Conservation (phyloP, 2,888 invertebrate species). For the Leptarthrus brevirostris region DNA sequence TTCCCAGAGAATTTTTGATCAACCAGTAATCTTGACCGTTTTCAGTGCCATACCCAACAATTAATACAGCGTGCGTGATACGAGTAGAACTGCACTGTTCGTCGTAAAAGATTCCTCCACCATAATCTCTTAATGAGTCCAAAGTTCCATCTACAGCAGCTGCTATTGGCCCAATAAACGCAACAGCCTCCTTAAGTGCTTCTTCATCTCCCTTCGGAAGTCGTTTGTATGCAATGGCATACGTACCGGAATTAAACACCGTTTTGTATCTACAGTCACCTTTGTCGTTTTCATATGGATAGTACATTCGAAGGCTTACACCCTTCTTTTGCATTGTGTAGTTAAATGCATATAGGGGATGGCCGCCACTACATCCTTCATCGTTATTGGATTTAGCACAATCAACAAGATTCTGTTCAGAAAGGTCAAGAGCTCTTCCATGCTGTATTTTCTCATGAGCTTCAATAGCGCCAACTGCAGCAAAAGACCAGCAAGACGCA, state of each 20-base stretch:
- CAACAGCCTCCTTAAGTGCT: constrained; percentile 46
- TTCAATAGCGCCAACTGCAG: constrained; percentile 28
- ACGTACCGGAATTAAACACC: constrained; percentile 9
- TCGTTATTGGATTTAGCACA: constrained; percentile 26
- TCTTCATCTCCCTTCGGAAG: constrained; percentile 48
- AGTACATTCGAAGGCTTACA: constrained; percentile 16
- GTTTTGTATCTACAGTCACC: constrained; percentile 17
- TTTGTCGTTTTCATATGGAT: constrained; percentile 34
- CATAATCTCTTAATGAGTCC: constrained; percentile 42
- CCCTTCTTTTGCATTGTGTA: constrained; percentile 9
- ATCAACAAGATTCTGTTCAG: constrained; percentile 41
- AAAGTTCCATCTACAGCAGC: constrained; percentile 48
- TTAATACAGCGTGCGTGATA: constrained; percentile 45
- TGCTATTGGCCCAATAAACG: constrained; percentile 48
- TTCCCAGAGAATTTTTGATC: constrained; percentile 73
- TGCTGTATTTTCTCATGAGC: constrained; percentile 21
- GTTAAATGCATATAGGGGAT: constrained; percentile 26
- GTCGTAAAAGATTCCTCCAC: constrained; percentile 48
- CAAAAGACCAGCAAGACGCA: constrained; percentile 45
- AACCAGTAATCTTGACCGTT: constrained; percentile 51
- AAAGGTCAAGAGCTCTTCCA: neutral
- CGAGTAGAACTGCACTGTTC: constrained; percentile 20
- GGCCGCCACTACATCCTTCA: constrained; percentile 27
- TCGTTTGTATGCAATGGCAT: neutral
- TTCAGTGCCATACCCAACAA: constrained; percentile 51